Percentiles rank a stretch among this genome's conserved stretches.
Evolutionary conservation across 2,888 invertebrate species (phyloP).

Genomic region (Pseudococcus viburni): DNA sequence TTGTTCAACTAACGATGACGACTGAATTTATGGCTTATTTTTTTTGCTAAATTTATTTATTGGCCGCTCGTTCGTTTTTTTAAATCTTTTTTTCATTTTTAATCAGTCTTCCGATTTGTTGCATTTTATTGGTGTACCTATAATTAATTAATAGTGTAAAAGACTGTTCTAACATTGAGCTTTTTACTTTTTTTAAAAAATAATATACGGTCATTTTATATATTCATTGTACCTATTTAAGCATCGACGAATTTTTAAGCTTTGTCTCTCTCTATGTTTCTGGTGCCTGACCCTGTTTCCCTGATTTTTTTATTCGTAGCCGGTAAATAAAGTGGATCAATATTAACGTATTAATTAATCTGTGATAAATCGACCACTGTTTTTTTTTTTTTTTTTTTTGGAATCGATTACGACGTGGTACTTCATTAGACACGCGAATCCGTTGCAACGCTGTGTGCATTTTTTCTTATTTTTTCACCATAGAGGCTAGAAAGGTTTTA

Average conservation of each 20-base stretch:
- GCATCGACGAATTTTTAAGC: slow-evolving; percentile 14
- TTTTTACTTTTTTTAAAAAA: slow-evolving; percentile 24
- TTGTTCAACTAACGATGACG: neutral
- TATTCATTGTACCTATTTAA: neutral
- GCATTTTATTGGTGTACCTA: slow-evolving; percentile 25
- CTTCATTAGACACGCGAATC: neutral
- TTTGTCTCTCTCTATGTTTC: neutral
- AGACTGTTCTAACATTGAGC: slow-evolving; percentile 56
- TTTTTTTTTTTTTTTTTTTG: neutral
- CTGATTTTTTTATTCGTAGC: neutral
- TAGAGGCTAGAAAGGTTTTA: neutral
- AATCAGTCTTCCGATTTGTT: slow-evolving; percentile 46
- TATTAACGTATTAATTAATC: slow-evolving; percentile 64
- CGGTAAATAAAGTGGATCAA: slow-evolving; percentile 1
- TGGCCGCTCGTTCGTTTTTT: neutral
- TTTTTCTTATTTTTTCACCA: neutral
- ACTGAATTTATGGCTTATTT: neutral
- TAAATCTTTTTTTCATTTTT: neutral
- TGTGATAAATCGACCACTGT: slow-evolving; percentile 55
- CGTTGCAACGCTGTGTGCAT: neutral
- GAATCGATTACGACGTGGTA: neutral
- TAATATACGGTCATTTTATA: slow-evolving; percentile 29
- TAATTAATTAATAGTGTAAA: slow-evolving; percentile 11
- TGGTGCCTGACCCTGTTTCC: neutral
- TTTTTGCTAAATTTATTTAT: neutral